A percentile compares a stretch with the other conserved stretches of the same genome.
Conservation (phyloP, 2,113 vertebrate species). For the Dunckerocampus dactyliophorus region DNA sequence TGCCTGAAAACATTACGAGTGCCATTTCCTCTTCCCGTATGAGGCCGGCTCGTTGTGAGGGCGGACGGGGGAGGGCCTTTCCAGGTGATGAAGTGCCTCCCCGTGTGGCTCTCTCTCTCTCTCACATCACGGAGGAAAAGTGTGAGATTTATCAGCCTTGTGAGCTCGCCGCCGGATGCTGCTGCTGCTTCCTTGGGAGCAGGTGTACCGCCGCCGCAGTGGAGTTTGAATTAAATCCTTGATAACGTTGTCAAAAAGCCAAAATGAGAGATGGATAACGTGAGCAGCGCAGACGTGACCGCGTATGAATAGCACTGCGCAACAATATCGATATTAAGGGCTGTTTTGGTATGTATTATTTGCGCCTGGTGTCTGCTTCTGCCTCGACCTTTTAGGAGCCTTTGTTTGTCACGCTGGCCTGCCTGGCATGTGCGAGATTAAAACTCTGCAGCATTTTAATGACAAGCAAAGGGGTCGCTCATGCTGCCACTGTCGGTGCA, state of each 20-base stretch:
- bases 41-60: constrained; percentile 72
- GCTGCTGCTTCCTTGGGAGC: constrained; percentile 49
- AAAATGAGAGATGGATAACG: constrained; percentile 49
- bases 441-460: too few relatives aligned
- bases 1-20: constrained; percentile 77
- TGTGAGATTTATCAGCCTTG: constrained; percentile 72
- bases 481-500: too few relatives aligned
- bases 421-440: too few relatives aligned
- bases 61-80: constrained; percentile 67
- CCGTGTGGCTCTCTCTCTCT: constrained; percentile 54
- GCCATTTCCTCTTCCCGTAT: constrained; percentile 71
- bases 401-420: too few relatives aligned
- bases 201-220: constrained; percentile 49
- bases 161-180: constrained; percentile 47
- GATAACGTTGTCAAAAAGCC: constrained; percentile 58
- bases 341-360: too few relatives aligned
- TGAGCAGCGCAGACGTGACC: too few relatives aligned
- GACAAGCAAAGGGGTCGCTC: too few relatives aligned
- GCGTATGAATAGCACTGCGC: background rate
- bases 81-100: constrained; percentile 73
- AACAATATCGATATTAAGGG: background rate
- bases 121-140: constrained; percentile 67
- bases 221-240: constrained; percentile 53
- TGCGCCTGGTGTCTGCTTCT: too few relatives aligned
- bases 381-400: too few relatives aligned